phyloP scores from a whole-genome alignment of 2,797 vertebrate genomes.

The Leptatherina wallacei region DNA sequence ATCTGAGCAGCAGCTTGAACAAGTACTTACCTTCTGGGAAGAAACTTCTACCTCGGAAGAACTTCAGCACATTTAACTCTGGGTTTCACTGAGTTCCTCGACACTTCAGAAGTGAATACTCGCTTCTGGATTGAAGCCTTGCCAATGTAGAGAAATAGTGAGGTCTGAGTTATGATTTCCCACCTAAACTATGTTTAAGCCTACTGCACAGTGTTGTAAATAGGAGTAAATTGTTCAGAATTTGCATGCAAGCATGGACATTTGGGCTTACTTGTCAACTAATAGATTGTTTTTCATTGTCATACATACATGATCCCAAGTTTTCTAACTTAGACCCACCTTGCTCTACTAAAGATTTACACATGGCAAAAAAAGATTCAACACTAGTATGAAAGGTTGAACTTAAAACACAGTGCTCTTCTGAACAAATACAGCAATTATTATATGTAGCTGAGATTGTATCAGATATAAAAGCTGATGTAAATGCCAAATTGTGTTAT shows the following conservation, averaged over 20 bases:
- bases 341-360: background rate
- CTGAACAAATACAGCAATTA: background rate
- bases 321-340: background rate
- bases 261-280: background rate
- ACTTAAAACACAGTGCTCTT: background rate
- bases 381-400: constrained; percentile 4
- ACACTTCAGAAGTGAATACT: background rate
- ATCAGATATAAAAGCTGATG: background rate
- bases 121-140: constrained; percentile 4
- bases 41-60: constrained; percentile 63
- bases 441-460: background rate
- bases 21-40: constrained; percentile 43
- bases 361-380: background rate
- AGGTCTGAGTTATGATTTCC: background rate
- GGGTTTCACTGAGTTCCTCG: constrained; percentile 36
- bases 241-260: background rate
- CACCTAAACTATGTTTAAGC: constrained; percentile 8
- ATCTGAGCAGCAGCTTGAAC: constrained; percentile 54
- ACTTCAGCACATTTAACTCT: constrained; percentile 50
- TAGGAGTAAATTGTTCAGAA: background rate
- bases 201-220: background rate
- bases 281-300: background rate
- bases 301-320: background rate
- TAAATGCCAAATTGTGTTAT: background rate
- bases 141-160: background rate